Conservation (phyloP, 1,140 invertebrate genomes). For the Pseudachorutes palmiensis region DNA sequence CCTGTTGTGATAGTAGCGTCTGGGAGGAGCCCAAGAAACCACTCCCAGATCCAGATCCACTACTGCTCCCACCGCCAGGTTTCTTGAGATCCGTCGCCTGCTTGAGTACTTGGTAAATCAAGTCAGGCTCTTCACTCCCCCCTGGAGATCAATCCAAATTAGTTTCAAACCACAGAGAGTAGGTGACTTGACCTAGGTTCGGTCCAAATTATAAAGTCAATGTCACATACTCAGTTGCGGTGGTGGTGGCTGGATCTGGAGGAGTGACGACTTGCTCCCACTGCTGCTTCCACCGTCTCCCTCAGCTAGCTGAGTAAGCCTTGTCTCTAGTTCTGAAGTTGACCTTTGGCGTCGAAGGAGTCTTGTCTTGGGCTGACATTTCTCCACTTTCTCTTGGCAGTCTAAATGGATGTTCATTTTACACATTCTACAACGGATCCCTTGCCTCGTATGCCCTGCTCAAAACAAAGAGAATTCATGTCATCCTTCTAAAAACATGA, state of each 20-base stretch:
- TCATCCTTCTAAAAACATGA: background rate
- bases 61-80: slow-evolving; percentile 39
- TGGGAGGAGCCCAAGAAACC: slow-evolving; percentile 33
- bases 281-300: slow-evolving; percentile 55
- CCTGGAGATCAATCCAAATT: slow-evolving; percentile 2
- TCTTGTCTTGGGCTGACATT: slow-evolving; percentile 71
- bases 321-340: slow-evolving; percentile 52
- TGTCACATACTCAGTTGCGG: too few relatives aligned
- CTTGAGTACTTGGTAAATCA: slow-evolving; percentile 86
- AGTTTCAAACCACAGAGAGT: background rate
- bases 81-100: slow-evolving; percentile 73
- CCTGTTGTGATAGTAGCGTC: slow-evolving; percentile 35
- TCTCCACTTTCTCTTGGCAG: slow-evolving; percentile 68
- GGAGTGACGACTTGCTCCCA: too few relatives aligned
- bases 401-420: slow-evolving; percentile 86
- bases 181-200: background rate
- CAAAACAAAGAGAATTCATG: background rate
- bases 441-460: slow-evolving; percentile 84
- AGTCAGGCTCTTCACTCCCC: slow-evolving; percentile 60
- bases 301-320: slow-evolving; percentile 42
- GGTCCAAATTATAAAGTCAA: too few relatives aligned
- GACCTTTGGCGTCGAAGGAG: slow-evolving; percentile 78
- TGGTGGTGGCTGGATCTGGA: too few relatives aligned
- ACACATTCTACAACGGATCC: slow-evolving; percentile 76
- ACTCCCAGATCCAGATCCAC: slow-evolving; percentile 30